A percentile compares a stretch with the other conserved stretches of the same genome.
These are phyloP conservation scores for Meleagris gallopavo DNA, from an alignment of 2,113 vertebrate species.

Conservation along the genomic window DNA sequence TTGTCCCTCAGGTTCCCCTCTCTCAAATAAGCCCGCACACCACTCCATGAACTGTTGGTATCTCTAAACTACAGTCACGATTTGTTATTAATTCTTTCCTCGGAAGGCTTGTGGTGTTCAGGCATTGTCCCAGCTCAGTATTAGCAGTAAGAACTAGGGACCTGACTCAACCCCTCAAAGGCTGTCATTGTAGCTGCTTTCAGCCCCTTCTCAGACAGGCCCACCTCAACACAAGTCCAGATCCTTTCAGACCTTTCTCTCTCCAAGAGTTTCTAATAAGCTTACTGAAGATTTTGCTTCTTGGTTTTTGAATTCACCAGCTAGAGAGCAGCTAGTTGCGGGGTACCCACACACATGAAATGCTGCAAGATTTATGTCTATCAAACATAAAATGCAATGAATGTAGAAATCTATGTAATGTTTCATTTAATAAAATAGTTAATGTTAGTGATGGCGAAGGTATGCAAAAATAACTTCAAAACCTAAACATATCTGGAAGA, in stretches of 20 bases:
- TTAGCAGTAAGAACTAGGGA: background rate
- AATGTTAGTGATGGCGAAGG: background rate
- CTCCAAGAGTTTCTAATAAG: background rate
- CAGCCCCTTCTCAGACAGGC: background rate
- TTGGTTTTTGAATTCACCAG: background rate
- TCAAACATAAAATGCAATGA: background rate
- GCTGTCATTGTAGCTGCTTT: accelerated
- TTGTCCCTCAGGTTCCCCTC: background rate
- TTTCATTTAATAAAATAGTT: background rate
- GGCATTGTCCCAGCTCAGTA: background rate
- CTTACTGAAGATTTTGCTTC: background rate
- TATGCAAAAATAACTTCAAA: background rate
- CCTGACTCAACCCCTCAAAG: background rate
- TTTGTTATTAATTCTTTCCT: background rate
- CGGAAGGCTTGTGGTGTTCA: background rate
- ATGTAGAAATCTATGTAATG: background rate
- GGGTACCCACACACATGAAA: background rate
- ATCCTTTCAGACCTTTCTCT: background rate
- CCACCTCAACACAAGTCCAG: accelerated
- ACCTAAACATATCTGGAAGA: background rate
- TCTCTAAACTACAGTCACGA: background rate
- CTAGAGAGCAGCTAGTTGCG: background rate
- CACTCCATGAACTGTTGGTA: background rate
- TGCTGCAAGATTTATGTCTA: background rate
- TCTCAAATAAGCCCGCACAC: background rate